A percentile compares a stretch with the other conserved stretches of the same genome.
These are phyloP conservation scores for Trogon surrucura DNA, from an alignment of 2,113 vertebrate species.

Conservation along the genomic window DNA sequence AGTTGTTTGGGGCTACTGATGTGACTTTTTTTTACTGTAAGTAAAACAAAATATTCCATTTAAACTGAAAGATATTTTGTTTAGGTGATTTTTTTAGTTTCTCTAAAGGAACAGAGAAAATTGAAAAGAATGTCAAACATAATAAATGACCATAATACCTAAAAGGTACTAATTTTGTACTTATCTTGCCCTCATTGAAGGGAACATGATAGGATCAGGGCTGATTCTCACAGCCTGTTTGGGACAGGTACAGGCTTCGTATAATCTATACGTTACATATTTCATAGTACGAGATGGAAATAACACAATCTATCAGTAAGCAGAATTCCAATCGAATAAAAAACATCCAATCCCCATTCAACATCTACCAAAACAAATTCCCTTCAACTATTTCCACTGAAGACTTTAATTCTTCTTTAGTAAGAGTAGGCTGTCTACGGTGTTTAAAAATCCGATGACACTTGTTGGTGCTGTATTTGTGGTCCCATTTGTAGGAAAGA, in stretches of 20 bases:
- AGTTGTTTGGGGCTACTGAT: not conserved
- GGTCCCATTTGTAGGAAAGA: not conserved
- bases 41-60: not conserved
- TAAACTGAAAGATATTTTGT: not conserved
- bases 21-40: not conserved
- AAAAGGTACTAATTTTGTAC: not conserved
- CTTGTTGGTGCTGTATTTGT: not conserved
- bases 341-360: not conserved
- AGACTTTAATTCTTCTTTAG: not conserved
- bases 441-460: not conserved
- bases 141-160: not conserved
- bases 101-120: not conserved
- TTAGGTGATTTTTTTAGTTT: not conserved
- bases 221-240: not conserved
- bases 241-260: not conserved
- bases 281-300: not conserved
- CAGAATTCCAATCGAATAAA: not conserved
- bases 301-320: not conserved
- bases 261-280: rapidly evolving
- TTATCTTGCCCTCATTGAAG: not conserved
- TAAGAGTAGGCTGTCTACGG: not conserved
- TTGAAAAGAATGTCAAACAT: not conserved
- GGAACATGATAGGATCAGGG: not conserved
- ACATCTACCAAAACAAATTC: not conserved
- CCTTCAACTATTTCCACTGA: not conserved